A percentile compares a stretch with the other conserved stretches of the same genome.
Evolutionary conservation across 2,888 invertebrate species (phyloP).

Genomic region (Gnatocerus cornutus): DNA sequence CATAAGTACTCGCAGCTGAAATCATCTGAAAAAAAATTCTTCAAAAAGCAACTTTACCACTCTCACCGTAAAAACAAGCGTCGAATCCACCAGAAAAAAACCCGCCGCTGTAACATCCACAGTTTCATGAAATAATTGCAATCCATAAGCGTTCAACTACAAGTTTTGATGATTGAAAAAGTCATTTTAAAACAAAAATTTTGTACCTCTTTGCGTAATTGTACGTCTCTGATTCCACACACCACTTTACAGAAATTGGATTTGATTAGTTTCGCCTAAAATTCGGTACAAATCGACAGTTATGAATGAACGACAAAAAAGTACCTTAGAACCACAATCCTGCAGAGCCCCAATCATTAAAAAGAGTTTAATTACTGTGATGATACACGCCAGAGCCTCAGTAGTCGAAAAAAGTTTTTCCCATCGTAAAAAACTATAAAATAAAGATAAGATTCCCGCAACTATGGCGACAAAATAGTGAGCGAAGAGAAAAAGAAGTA

Average conservation of each 20-base stretch:
- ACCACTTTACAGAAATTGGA: background rate
- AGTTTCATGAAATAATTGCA: constrained; percentile 18
- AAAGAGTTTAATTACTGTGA: too few species aligned
- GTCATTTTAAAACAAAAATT: background rate
- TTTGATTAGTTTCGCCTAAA: too few species aligned
- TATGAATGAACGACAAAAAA: too few species aligned
- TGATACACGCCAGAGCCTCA: too few species aligned
- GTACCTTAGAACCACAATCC: too few species aligned
- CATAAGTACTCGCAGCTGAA: constrained; percentile 3
- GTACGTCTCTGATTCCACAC: background rate
- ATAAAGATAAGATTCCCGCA: too few species aligned
- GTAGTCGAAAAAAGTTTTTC: too few species aligned
- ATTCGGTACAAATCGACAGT: too few species aligned
- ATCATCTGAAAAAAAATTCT: background rate
- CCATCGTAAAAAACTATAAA: too few species aligned
- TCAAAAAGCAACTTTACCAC: background rate
- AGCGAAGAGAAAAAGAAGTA: too few species aligned
- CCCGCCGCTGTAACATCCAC: constrained; percentile 5
- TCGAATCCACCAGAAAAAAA: constrained; percentile 12
- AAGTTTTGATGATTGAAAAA: background rate
- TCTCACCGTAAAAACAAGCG: constrained; percentile 13
- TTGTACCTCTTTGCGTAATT: background rate
- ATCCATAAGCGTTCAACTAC: constrained; percentile 9
- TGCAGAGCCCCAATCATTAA: too few species aligned
- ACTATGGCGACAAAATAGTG: too few species aligned